Evolutionary conservation across 2,113 vertebrate species (phyloP).

Genomic region (Haliaeetus leucogaster): DNA sequence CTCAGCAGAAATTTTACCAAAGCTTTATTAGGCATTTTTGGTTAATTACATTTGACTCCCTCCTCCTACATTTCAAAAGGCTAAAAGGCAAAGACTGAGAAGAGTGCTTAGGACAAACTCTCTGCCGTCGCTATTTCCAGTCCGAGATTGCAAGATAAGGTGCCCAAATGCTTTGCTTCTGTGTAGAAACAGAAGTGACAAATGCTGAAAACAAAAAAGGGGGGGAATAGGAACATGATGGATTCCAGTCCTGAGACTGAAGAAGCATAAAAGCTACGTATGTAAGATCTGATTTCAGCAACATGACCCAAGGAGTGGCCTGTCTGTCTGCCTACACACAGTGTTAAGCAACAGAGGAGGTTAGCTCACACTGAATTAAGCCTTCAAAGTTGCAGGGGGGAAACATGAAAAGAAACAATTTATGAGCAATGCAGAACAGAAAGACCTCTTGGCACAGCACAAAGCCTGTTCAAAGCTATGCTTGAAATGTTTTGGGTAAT

Average conservation of each 20-base stretch:
- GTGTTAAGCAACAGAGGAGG: neutral
- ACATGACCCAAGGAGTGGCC: neutral
- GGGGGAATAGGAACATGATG: neutral
- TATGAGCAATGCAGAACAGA: neutral
- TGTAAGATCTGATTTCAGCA: slow-evolving; percentile 22
- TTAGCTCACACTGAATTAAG: slow-evolving; percentile 7
- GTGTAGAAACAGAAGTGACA: neutral
- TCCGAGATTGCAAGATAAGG: neutral
- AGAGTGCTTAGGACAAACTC: neutral
- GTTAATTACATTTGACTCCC: neutral
- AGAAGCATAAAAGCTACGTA: neutral
- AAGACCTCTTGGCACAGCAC: neutral
- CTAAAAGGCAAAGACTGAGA: neutral
- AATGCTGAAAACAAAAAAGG: neutral
- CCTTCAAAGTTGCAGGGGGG: neutral
- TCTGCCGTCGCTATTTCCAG: accelerated
- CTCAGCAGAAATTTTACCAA: neutral
- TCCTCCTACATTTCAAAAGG: neutral
- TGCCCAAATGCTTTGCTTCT: neutral
- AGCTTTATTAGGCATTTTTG: neutral
- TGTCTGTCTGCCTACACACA: neutral
- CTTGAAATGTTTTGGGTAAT: neutral
- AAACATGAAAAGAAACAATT: neutral
- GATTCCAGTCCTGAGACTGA: neutral
- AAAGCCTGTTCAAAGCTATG: accelerated